Base-by-base conservation (phyloP, 2,113 vertebrate species). In the Syngnathoides biaculeatus region DNA sequence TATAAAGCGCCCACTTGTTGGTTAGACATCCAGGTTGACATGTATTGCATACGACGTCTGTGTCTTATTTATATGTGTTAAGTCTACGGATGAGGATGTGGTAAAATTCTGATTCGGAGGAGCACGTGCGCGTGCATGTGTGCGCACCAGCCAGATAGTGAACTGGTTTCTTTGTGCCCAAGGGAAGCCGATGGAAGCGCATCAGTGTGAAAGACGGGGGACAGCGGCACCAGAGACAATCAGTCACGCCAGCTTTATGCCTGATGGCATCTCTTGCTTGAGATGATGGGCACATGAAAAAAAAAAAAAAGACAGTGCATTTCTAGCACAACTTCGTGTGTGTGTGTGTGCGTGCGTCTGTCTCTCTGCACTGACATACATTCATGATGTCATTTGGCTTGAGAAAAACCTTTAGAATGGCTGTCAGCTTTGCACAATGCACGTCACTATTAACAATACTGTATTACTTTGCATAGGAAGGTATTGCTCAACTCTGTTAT, bases 141-240 rank as follows among this genome's bases (percentile, higher is more conserved):
- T 71, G 65, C 26, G 38, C 11, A 19, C 13, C 48, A 35, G 20
- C 2, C 22, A 73, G 48, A 62, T 70, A 60, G 58, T 53, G 60
- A 76, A 67, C 26, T 61, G 63, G 66, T 72, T 57, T 63, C 67
- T 72, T 75, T 79, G 73, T 79, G 69, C 68, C 69, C 74, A 68
- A 38, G 68, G 12, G 8, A 77, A 67, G 77, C 71, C 84, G 80
- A 72, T 70, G 70, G 71, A 79, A 75, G 79, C 80, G 74, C 69
- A 82, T 82, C 71, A 82, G 24, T 52, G 67, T 75, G 74, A 88
- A 62, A 27, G 64, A 78, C 69, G 78, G 52, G 52, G 52, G 79
- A 77, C 83, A 81, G 79, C 79, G 67, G 55, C 80, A 87, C 72
- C 80, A 81, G 73, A 84, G 78, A 79, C 64, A 69, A 82, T 86